phyloP scores from a whole-genome alignment of 2,113 vertebrate species.

The Chionomys nivalis region DNA sequence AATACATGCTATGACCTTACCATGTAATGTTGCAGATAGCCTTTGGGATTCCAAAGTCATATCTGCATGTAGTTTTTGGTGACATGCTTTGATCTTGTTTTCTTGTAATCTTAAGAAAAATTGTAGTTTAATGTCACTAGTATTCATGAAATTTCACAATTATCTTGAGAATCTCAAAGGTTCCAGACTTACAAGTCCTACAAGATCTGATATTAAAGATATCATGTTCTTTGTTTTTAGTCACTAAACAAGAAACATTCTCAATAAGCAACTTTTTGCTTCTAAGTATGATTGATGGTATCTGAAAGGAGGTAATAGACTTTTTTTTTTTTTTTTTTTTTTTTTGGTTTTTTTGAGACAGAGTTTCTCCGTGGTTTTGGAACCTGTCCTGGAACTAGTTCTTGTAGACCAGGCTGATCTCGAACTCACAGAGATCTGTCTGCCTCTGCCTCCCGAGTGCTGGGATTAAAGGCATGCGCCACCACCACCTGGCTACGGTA shows the following conservation, averaged over 20 bases:
- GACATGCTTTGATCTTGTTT: neutral
- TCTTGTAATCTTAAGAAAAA: neutral
- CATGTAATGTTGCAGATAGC: neutral
- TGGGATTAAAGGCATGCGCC: no score
- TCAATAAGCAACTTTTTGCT: neutral
- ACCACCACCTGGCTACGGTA: no score
- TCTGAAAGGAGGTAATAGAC: neutral
- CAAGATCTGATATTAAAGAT: neutral
- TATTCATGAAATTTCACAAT: neutral
- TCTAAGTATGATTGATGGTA: neutral
- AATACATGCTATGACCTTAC: no score
- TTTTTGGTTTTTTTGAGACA: no score
- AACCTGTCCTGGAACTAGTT: no score
- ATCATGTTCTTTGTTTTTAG: neutral
- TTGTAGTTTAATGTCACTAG: neutral
- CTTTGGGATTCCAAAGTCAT: neutral
- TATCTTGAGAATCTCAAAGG: neutral
- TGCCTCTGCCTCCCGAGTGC: no score
- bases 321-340: no score
- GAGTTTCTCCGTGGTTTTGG: no score
- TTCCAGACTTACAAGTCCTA: neutral
- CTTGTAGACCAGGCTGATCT: no score
- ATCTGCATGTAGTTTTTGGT: neutral
- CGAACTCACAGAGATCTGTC: no score
- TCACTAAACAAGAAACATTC: neutral